A percentile compares a stretch with the other conserved stretches of the same genome.
These are phyloP conservation scores for Morinoia aosen DNA, from an alignment of 2,888 invertebrate species.

Conservation along the genomic window DNA sequence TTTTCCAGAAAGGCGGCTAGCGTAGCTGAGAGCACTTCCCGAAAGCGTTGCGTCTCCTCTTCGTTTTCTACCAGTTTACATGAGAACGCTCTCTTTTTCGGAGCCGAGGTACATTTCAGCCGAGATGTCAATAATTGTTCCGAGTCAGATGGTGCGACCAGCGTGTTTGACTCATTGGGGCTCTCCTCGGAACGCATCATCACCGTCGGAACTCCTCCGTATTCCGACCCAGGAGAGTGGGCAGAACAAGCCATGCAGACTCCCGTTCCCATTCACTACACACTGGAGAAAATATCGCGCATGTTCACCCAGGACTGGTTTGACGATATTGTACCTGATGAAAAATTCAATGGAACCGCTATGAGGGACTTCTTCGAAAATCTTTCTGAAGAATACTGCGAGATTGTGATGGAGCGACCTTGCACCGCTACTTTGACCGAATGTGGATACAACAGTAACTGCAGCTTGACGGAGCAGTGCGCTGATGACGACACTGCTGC, in stretches of 20 bases:
- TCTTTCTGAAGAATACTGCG: neutral
- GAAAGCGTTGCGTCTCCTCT: neutral
- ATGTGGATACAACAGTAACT: conserved; percentile 12
- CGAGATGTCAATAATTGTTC: neutral
- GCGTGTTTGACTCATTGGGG: neutral
- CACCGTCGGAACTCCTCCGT: neutral
- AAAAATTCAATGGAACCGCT: neutral
- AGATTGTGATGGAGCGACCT: neutral
- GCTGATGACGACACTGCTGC: neutral
- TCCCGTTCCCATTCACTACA: neutral
- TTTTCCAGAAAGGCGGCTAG: neutral
- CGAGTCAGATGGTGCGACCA: neutral
- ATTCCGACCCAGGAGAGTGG: neutral
- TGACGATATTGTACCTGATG: neutral
- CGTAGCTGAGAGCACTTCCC: neutral
- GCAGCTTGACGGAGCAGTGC: neutral
- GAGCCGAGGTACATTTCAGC: neutral
- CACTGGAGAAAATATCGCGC: neutral
- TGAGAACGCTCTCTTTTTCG: neutral
- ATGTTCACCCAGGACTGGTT: neutral
- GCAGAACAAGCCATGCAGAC: neutral
- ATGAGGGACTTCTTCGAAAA: neutral
- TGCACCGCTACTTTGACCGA: neutral
- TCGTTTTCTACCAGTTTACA: neutral
- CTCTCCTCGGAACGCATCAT: neutral